Conservation (phyloP, 2,113 vertebrate genomes). For the Mormyrus iriodes region DNA sequence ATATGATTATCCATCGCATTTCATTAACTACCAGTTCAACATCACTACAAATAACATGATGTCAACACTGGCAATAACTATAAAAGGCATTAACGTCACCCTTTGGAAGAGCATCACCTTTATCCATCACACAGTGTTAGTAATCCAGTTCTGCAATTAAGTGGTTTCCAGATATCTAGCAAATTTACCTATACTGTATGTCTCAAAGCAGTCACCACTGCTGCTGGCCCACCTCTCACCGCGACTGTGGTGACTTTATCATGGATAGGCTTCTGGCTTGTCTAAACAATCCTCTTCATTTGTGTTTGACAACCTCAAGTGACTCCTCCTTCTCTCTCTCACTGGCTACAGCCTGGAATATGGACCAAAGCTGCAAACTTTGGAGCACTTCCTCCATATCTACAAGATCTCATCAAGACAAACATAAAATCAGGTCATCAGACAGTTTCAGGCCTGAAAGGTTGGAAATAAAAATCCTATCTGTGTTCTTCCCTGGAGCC, state of each 20-base stretch:
- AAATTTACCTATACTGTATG: neutral
- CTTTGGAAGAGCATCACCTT: neutral
- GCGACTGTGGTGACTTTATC: neutral
- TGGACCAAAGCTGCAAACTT: neutral
- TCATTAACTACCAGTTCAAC: neutral
- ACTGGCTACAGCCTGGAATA: neutral
- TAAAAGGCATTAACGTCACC: neutral
- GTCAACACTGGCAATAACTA: neutral
- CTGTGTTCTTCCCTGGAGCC: neutral
- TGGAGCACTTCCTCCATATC: neutral
- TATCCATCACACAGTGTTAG: neutral
- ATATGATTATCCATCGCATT: neutral
- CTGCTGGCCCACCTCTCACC: neutral
- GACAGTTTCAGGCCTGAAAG: constrained; percentile 1
- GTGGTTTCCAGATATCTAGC: neutral
- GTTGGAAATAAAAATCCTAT: neutral
- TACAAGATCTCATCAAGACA: neutral
- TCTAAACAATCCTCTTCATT: neutral
- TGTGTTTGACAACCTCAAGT: neutral
- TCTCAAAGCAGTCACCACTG: too few species aligned
- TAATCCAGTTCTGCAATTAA: neutral
- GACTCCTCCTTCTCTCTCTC: neutral
- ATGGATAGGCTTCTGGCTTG: neutral
- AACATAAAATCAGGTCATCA: neutral
- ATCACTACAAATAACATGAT: neutral